Evolutionary conservation across 1,140 invertebrate species (phyloP).

Genomic region (Maconellicoccus hirsutus): DNA sequence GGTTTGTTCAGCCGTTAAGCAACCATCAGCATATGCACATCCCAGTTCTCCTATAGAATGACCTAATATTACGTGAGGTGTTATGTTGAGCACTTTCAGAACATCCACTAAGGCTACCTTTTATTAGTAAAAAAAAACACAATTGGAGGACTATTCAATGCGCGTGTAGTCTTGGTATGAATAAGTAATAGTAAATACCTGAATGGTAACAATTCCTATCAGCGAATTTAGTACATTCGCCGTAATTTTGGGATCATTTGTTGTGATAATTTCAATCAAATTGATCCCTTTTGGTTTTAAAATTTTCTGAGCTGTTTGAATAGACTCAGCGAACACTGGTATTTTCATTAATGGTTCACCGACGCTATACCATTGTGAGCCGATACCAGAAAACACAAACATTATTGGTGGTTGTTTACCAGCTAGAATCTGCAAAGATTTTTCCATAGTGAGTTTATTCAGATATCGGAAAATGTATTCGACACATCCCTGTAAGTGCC

Average conservation of each 20-base stretch:
- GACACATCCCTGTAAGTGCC: too few species aligned
- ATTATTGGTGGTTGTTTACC: too few species aligned
- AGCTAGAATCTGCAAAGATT: too few species aligned
- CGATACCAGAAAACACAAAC: too few species aligned
- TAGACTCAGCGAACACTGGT: constrained; percentile 50
- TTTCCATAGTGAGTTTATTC: too few species aligned
- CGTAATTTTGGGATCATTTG: constrained; percentile 42
- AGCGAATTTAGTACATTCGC: constrained; percentile 53
- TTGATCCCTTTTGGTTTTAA: constrained; percentile 46
- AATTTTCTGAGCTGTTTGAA: constrained; percentile 43
- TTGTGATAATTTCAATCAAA: constrained; percentile 48
- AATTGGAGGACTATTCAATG: neutral
- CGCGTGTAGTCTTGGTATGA: neutral
- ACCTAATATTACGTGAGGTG: constrained; percentile 70
- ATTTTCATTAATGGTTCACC: constrained; percentile 46
- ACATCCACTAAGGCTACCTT: constrained; percentile 73
- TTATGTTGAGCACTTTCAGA: constrained; percentile 53
- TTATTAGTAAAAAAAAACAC: neutral
- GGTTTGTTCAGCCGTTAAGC: constrained; percentile 69
- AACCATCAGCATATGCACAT: constrained; percentile 80
- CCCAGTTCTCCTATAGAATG: constrained; percentile 84
- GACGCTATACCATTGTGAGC: constrained; percentile 54
- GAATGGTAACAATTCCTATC: constrained; percentile 65
- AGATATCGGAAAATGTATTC: too few species aligned
- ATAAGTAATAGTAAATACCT: constrained; percentile 38